Evolutionary conservation across 2,888 invertebrate species (phyloP).

Genomic region (Dascillus cervinus): DNA sequence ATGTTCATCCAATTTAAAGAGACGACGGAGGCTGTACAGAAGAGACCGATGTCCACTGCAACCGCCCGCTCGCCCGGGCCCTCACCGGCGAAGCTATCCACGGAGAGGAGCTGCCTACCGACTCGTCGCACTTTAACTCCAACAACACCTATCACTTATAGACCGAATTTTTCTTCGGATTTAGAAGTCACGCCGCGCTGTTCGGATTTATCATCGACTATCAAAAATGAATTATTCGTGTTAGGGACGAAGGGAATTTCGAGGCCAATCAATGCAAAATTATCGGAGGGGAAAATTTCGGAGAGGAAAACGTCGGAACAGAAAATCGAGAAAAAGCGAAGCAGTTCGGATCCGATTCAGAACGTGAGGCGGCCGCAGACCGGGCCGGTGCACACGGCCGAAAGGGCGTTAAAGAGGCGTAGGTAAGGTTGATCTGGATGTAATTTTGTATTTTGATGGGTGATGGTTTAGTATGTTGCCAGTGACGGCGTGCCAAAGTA

Average conservation of each 20-base stretch:
- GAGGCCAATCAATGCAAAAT: too few species aligned
- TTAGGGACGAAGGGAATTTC: neutral
- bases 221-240: neutral
- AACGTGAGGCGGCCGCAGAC: neutral
- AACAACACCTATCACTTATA: too few species aligned
- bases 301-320: too few species aligned
- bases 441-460: conserved; percentile 34
- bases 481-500: conserved; percentile 22
- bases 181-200: neutral
- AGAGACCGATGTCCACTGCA: neutral
- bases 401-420: conserved; percentile 18
- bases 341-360: conserved; percentile 4
- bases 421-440: conserved; percentile 19
- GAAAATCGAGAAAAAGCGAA: conserved; percentile 1
- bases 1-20: neutral
- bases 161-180: too few species aligned
- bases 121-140: neutral
- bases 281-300: too few species aligned
- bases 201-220: neutral
- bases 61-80: neutral
- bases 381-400: conserved; percentile 8
- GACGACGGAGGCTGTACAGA: neutral
- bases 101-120: neutral
- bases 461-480: conserved; percentile 42
- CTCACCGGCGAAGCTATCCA: neutral